Percentiles rank a stretch among this genome's conserved stretches.
Evolutionary conservation across 1,140 invertebrate genomes (phyloP).

Genomic region (Zaprionus gabonicus): DNA sequence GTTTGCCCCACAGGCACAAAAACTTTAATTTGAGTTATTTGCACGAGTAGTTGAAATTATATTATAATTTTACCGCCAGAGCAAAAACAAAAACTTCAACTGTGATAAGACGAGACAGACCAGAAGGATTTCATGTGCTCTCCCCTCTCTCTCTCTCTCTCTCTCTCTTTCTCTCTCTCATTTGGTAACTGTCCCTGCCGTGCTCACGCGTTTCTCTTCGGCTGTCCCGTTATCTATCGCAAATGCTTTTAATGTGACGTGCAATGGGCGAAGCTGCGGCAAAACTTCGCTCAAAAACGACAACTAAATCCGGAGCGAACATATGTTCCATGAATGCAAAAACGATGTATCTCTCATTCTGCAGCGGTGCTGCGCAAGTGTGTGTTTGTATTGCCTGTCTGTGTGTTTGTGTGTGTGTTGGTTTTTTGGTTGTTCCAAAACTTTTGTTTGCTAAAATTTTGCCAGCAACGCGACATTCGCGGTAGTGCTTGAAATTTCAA

Average conservation of each 20-base stretch:
- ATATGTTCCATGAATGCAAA: slow-evolving; percentile 71
- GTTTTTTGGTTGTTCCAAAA: slow-evolving; percentile 28
- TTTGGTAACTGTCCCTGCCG: slow-evolving; percentile 24
- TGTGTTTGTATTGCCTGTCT: slow-evolving; percentile 6
- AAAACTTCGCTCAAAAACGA: slow-evolving; percentile 57
- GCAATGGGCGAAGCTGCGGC: slow-evolving; percentile 50
- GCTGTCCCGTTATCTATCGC: slow-evolving; percentile 24
- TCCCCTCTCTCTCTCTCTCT: not conserved
- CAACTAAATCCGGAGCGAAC: slow-evolving; percentile 67
- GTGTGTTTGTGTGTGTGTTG: slow-evolving; percentile 4
- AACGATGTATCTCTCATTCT: slow-evolving; percentile 59
- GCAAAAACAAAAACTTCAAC: slow-evolving; percentile 72
- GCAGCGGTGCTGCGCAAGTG: slow-evolving; percentile 2
- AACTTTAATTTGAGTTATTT: slow-evolving; percentile 80
- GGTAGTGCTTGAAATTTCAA: slow-evolving; percentile 22
- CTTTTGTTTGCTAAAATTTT: slow-evolving; percentile 24
- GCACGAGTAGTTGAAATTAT: slow-evolving; percentile 74
- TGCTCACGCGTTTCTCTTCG: slow-evolving; percentile 25
- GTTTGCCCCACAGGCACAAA: slow-evolving; percentile 64
- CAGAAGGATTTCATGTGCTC: slow-evolving; percentile 13
- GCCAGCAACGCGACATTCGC: slow-evolving; percentile 16
- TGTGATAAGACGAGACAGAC: slow-evolving; percentile 52
- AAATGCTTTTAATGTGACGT: slow-evolving; percentile 73
- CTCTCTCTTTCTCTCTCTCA: not conserved
- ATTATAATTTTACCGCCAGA: slow-evolving; percentile 65